Evolutionary conservation across 2,113 vertebrate species (phyloP).

Genomic region (Takifugu flavidus): DNA sequence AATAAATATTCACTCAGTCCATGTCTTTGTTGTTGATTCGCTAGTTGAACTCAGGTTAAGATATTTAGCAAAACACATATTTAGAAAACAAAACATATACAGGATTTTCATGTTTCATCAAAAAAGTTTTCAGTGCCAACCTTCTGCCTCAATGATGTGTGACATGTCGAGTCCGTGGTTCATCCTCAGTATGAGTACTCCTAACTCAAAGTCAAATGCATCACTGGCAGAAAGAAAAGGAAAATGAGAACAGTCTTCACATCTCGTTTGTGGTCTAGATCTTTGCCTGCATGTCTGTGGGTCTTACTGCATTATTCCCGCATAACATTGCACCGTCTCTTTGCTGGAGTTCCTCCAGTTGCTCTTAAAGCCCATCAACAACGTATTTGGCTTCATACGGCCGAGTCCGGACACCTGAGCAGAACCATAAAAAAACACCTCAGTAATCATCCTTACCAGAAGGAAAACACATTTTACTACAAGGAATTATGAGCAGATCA

Average conservation of each 20-base stretch:
- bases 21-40: neutral
- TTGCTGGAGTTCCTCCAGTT: constrained; percentile 82
- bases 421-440: neutral
- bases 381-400: constrained; percentile 91
- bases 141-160: constrained; percentile 87
- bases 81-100: neutral
- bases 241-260: constrained; percentile 5
- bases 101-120: neutral
- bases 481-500: constrained; percentile 33
- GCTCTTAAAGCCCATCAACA: constrained; percentile 93
- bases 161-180: constrained; percentile 91
- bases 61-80: neutral
- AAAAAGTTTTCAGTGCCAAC: constrained; percentile 64
- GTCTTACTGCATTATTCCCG: constrained; percentile 94
- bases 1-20: neutral
- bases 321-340: constrained; percentile 82
- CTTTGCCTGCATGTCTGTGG: neutral
- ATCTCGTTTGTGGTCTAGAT: neutral
- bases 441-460: neutral
- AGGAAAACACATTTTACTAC: constrained; percentile 28
- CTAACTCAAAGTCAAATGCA: constrained; percentile 92
- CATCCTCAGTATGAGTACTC: constrained; percentile 84
- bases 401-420: constrained; percentile 89
- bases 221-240: constrained; percentile 76
- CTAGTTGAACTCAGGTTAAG: neutral